Evolutionary conservation across 2,888 invertebrate genomes (phyloP).

Genomic region (Xylocampa areola): DNA sequence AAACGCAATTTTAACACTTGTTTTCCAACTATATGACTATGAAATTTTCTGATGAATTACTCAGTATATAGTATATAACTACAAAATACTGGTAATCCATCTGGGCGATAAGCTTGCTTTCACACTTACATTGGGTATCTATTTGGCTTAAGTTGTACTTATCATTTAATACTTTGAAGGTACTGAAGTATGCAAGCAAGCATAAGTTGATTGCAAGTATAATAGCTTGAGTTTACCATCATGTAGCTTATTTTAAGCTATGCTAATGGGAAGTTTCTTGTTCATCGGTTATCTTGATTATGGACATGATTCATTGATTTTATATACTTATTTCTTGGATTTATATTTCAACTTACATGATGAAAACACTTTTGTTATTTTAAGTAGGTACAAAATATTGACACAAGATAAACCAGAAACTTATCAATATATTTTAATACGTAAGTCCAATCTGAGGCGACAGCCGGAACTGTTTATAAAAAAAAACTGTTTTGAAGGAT

Average conservation of each 20-base stretch:
- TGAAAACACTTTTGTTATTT: constrained; percentile 23
- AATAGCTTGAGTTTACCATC: constrained; percentile 22
- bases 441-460: constrained; percentile 4
- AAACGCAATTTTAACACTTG: constrained; percentile 10
- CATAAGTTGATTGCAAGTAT: constrained; percentile 28
- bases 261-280: constrained; percentile 23
- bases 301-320: constrained; percentile 41
- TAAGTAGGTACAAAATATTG: constrained; percentile 31
- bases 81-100: constrained; percentile 8
- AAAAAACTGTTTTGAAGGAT: neutral
- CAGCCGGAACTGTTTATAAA: constrained; percentile 14
- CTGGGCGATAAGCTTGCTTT: constrained; percentile 12
- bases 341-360: constrained; percentile 34
- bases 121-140: constrained; percentile 5
- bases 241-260: constrained; percentile 21
- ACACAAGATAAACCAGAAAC: constrained; percentile 15
- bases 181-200: constrained; percentile 33
- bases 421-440: constrained; percentile 11
- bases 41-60: neutral
- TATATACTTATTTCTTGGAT: constrained; percentile 45
- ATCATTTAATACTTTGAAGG: constrained; percentile 16
- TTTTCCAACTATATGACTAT: constrained; percentile 14
- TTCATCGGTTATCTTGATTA: constrained; percentile 14
- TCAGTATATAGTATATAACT: constrained; percentile 28
- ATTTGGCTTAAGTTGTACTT: constrained; percentile 20